phyloP scores from a whole-genome alignment of 2,888 invertebrate genomes.

The Coecobrya sp. region DNA sequence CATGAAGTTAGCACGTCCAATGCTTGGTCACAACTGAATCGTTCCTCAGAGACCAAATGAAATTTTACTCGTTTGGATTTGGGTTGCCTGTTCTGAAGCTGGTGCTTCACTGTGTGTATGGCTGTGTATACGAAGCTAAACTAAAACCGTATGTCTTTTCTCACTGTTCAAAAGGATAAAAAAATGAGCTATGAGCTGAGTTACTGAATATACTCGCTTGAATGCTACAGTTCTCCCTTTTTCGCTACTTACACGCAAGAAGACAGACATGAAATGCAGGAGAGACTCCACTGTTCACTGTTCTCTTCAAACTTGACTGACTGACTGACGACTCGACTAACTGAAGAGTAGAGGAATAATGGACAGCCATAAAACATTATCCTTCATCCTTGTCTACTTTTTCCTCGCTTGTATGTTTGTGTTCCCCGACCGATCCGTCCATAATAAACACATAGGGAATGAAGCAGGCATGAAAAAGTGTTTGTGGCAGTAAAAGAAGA shows the following conservation, averaged over 20 bases:
- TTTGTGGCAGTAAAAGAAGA: constrained; percentile 14
- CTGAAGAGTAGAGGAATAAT: constrained; percentile 68
- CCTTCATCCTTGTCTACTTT: constrained; percentile 75
- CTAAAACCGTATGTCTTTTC: constrained; percentile 35
- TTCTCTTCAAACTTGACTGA: constrained; percentile 75
- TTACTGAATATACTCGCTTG: neutral
- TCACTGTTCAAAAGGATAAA: constrained; percentile 48
- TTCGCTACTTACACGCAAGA: constrained; percentile 2
- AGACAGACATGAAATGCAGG: constrained; percentile 34
- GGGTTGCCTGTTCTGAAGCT: neutral
- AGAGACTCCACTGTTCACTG: constrained; percentile 26
- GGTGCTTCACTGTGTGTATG: constrained; percentile 22
- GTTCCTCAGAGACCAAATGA: constrained; percentile 81
- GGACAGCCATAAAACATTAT: constrained; percentile 78
- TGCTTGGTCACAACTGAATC: constrained; percentile 80
- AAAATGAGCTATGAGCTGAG: constrained; percentile 9
- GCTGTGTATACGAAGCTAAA: neutral
- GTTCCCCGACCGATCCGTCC: constrained; percentile 16
- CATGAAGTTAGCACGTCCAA: constrained; percentile 77
- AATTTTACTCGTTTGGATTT: constrained; percentile 68
- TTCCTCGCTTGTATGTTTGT: constrained; percentile 10
- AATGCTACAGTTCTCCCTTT: neutral
- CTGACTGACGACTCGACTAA: constrained; percentile 73
- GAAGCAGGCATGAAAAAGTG: neutral
- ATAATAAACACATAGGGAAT: neutral